Evolutionary conservation across 2,888 invertebrate genomes (phyloP).

Genomic region (Orthosia gothica): DNA sequence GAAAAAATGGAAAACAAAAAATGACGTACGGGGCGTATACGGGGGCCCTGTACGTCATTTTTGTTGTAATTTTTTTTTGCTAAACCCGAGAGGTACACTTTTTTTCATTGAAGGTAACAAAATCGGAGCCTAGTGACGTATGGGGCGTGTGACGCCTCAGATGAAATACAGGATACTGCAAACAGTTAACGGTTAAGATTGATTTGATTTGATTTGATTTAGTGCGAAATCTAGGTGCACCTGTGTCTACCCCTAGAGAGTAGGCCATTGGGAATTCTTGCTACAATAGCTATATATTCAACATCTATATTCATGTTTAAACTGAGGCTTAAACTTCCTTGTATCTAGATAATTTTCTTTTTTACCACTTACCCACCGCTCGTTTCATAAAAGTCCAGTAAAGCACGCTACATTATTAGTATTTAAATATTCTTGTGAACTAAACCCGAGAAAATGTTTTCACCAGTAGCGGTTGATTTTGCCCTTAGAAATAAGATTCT

Average conservation of each 20-base stretch:
- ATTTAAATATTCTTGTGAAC: slow-evolving; percentile 46
- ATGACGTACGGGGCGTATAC: too few relatives aligned
- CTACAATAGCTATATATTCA: slow-evolving; percentile 11
- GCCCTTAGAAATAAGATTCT: slow-evolving; percentile 10
- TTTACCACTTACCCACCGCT: slow-evolving; percentile 13
- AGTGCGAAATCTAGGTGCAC: background rate
- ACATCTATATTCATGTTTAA: slow-evolving; percentile 30
- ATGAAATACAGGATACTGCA: too few relatives aligned
- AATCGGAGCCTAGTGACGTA: too few relatives aligned
- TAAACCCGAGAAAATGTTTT: background rate
- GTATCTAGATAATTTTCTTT: slow-evolving; percentile 32
- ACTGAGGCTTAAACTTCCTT: slow-evolving; percentile 1
- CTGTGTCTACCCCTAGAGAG: background rate
- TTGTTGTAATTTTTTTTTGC: too few relatives aligned
- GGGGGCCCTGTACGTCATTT: too few relatives aligned
- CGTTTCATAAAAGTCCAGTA: slow-evolving; percentile 17
- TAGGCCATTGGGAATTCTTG: slow-evolving; percentile 8
- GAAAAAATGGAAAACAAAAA: too few relatives aligned
- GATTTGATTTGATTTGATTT: too few relatives aligned
- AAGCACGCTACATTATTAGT: slow-evolving; percentile 36
- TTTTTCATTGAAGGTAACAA: too few relatives aligned
- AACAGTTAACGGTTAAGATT: background rate
- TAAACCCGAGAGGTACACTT: too few relatives aligned
- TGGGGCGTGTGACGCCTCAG: too few relatives aligned
- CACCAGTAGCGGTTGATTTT: slow-evolving; percentile 12